Base-by-base conservation (phyloP, 2,797 vertebrate species). In the Synaphobranchus kaupii region DNA sequence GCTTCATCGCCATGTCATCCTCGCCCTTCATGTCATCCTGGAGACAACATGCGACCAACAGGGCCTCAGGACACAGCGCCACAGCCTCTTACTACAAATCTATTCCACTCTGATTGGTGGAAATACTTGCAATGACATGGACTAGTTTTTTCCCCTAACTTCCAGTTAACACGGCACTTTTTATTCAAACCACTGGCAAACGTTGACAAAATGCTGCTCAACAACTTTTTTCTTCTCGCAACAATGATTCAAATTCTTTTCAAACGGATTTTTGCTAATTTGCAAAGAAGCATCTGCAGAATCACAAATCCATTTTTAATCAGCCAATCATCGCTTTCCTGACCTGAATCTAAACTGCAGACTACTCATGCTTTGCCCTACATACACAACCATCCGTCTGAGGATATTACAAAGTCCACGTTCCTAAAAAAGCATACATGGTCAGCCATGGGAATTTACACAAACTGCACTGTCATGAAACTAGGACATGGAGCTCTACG, bases 21-120 rank as follows among this genome's bases (percentile, higher is more conserved):
- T 99, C 98, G 44, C 96, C 97, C 91, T 98, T 98, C 91, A 97
- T 96, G 91, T 98, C 98, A 92, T 98, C 99, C 99, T 99, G 90
- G 87, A 25, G 86, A 87, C 63, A 89, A 86, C 47, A 87, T 0
- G 39, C 91, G 58, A 84, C 39, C 4, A 47, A 63, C 47, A 25
- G 89, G 48, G 68, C 50, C 54, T 50, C 84, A 9, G 54, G 56
- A 85, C 31, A 80, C 1, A 34, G 13, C 13, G 52, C 47, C 54
- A 48, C 39, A 58, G 22, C 50, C 50, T 34, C 50, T 34, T 12
- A 82, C 60, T 44, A 47, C 66, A 20, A 84, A 84, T 60, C 28
- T 10, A 58, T 52, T 34, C 31, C 39, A 8, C 71, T 56, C 63
- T 84, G 25, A 84, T 68, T 54, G 60, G 66, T 71, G 48, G 71